Evolutionary conservation across 1,140 invertebrate genomes (phyloP), one percentile per base, ranked within the genome.

Genomic region (Harlomillsia oculata): DNA sequence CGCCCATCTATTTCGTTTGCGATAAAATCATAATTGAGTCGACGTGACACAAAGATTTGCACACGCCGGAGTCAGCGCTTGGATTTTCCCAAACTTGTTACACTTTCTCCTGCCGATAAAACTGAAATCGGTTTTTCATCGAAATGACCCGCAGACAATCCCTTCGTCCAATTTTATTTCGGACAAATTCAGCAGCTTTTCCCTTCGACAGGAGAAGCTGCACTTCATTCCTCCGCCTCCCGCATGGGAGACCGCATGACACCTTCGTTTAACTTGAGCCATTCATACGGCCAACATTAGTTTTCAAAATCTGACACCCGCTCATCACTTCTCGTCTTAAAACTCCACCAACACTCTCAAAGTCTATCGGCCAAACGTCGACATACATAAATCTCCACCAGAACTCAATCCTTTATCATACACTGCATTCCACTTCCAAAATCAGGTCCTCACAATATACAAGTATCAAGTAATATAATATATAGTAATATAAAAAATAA

Each of bases 21-120:
- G 64, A 65, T 65, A 65, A 65, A 62, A 65, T 63, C 60, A 62
- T 63, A 65, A 65, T 65, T 65, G 64, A 65, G 60, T 65, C 64
- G 45, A 60, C 49, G 60, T 65, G 64, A 62, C 58, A 64, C 64
- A 62, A 60, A 65, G 64, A 65, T 65, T 65, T 65, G 64, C 64
- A 62, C 64, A 65, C 59, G 59, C 25, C 43, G 29, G 53, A 56
- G 52, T 60, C 40, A 56, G 52, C 30, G 37, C 54, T 26, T 49
- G 53, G 49, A 52, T 57, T 60, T 59, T 53, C 49, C 34, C 53
- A 60, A 64, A 64, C 62, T 64, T 64, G 62, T 64, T 57, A 60
- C 56, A 56, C 56, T 56, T 65, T 51, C 49, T 48, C 53, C 32
- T 48, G 25, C 60, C 49, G 61, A 63, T 63, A 63, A 63, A 59